Evolutionary conservation across 2,113 vertebrate species (phyloP).

Genomic region (Charina bottae): DNA sequence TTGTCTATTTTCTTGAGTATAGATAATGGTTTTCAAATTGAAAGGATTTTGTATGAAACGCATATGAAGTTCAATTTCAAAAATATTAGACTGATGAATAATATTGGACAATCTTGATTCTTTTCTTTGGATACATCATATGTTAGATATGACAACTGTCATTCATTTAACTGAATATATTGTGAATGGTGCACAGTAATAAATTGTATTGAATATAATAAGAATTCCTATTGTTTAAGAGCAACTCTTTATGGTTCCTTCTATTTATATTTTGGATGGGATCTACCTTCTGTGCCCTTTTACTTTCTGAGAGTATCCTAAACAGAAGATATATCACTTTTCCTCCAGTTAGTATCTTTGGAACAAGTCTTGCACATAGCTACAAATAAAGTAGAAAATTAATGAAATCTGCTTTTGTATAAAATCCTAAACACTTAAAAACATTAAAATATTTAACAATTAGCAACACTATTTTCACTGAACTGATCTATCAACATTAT

Average conservation of each 20-base stretch:
- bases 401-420: slow-evolving; percentile 7
- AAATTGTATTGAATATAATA: not conserved
- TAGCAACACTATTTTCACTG: not conserved
- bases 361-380: not conserved
- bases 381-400: not conserved
- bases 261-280: not conserved
- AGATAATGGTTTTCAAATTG: not conserved
- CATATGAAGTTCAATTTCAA: not conserved
- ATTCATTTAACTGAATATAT: not conserved
- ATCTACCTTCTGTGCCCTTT: not conserved
- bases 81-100: not conserved
- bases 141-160: not conserved
- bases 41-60: not conserved
- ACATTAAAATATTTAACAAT: not conserved
- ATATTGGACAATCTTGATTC: not conserved
- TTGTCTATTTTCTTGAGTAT: not conserved
- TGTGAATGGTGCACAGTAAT: not conserved
- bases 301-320: not conserved
- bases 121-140: not conserved
- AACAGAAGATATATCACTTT: not conserved
- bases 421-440: slow-evolving; percentile 7
- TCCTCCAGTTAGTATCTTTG: not conserved
- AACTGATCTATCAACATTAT: slow-evolving; percentile 3
- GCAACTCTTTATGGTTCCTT: not conserved
- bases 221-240: not conserved